phyloP scores from a whole-genome alignment of 2,113 vertebrate species.

The Chaenocephalus aceratus region DNA sequence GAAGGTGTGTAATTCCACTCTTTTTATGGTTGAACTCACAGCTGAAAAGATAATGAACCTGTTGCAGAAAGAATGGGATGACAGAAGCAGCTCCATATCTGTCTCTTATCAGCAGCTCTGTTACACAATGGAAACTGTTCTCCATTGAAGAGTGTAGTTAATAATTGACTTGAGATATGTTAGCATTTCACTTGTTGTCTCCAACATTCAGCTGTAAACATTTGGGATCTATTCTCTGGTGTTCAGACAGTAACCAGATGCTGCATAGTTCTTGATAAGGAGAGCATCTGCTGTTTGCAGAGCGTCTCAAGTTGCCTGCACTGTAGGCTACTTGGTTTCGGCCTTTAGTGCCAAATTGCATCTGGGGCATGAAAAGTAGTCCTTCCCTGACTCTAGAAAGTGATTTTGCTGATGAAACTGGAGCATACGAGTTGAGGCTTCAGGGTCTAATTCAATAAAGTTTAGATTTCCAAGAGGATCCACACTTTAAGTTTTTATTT shows the following conservation, averaged over 20 bases:
- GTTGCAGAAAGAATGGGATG: slow-evolving; percentile 16
- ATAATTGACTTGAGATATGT: slow-evolving; percentile 62
- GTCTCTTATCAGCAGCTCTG: slow-evolving; percentile 50
- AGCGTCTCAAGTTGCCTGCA: slow-evolving; percentile 47
- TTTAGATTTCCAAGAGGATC: slow-evolving; percentile 56
- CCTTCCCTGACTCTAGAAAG: slow-evolving; percentile 27
- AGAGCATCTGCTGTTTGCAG: slow-evolving; percentile 56
- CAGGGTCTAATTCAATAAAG: slow-evolving; percentile 52
- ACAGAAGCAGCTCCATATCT: slow-evolving; percentile 39
- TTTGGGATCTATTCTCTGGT: slow-evolving; percentile 16
- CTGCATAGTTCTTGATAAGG: slow-evolving; percentile 27
- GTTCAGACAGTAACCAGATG: slow-evolving; percentile 42
- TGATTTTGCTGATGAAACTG: slow-evolving; percentile 50
- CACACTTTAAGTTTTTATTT: slow-evolving; percentile 16
- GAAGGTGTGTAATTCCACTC: slow-evolving; percentile 16
- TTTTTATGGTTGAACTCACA: slow-evolving; percentile 42
- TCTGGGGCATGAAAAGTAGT: slow-evolving; percentile 50
- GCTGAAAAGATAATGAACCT: slow-evolving; percentile 37
- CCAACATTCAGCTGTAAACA: slow-evolving; percentile 21
- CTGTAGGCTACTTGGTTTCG: slow-evolving; percentile 48
- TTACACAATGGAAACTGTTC: slow-evolving; percentile 32
- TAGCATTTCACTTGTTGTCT: slow-evolving; percentile 21
- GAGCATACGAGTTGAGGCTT: slow-evolving; percentile 26
- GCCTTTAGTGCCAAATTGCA: slow-evolving; percentile 51
- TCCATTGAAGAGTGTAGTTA: slow-evolving; percentile 49